Evolutionary conservation across 2,888 invertebrate genomes (phyloP).

Genomic region (Ormyrus rosae): DNA sequence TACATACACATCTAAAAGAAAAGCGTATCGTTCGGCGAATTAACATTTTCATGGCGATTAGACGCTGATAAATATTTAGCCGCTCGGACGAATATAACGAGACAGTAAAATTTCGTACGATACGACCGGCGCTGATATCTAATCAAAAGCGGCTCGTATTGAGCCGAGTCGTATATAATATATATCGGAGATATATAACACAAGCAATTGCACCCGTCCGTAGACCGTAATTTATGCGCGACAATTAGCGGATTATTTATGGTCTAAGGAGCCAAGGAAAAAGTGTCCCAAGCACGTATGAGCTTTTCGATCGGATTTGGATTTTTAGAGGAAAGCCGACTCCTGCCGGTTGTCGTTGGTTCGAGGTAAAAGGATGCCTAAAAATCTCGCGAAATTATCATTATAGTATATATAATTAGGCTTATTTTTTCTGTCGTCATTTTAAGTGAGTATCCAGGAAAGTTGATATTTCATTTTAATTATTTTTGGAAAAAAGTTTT

Average conservation of each 20-base stretch:
- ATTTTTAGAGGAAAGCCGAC: neutral
- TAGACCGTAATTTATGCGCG: slow-evolving; percentile 29
- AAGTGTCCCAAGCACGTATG: neutral
- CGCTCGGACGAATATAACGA: slow-evolving; percentile 1
- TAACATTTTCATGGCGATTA: slow-evolving; percentile 43
- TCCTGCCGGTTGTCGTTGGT: neutral
- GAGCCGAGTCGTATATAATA: neutral
- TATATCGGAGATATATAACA: neutral
- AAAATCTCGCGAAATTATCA: slow-evolving; percentile 4
- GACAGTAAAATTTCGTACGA: slow-evolving; percentile 45
- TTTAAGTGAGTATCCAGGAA: too few relatives aligned
- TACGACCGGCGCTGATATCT: slow-evolving; percentile 28
- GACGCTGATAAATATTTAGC: slow-evolving; percentile 30
- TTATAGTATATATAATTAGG: too few relatives aligned
- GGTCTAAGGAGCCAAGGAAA: neutral
- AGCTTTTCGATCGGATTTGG: slow-evolving; percentile 18
- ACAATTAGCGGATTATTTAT: slow-evolving; percentile 48
- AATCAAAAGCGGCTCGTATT: slow-evolving; percentile 35
- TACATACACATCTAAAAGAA: neutral
- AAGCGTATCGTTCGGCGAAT: slow-evolving; percentile 1
- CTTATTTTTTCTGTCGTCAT: too few relatives aligned
- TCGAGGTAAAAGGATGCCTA: neutral
- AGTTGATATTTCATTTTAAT: too few relatives aligned
- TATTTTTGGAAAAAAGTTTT: too few relatives aligned
- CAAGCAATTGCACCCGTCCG: neutral